phyloP scores from a whole-genome alignment of 2,888 invertebrate species.

The Lepidonotus clava region DNA sequence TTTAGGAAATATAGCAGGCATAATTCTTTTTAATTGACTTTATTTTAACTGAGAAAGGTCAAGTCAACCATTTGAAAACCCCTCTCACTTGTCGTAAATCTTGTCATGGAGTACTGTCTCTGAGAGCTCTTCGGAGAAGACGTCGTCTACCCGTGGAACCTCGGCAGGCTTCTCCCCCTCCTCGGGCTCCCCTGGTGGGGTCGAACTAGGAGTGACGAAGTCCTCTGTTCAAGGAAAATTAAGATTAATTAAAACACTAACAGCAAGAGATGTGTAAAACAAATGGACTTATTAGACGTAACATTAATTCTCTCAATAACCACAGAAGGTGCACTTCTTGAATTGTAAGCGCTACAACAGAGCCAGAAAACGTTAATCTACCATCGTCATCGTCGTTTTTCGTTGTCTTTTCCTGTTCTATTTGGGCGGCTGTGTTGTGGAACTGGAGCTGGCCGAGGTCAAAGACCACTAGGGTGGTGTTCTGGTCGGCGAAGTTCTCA shows the following conservation, averaged over 20 bases:
- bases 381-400: constrained; percentile 64
- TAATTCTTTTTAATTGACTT: too few relatives aligned
- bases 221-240: constrained; percentile 73
- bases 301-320: too few relatives aligned
- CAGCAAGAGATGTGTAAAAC: background rate
- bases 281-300: too few relatives aligned
- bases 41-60: too few relatives aligned
- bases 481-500: constrained; percentile 82
- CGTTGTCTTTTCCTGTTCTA: constrained; percentile 42
- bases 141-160: constrained; percentile 59
- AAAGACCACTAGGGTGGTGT: constrained; percentile 85
- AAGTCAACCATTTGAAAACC: background rate
- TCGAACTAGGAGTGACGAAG: constrained; percentile 81
- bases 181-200: constrained; percentile 75
- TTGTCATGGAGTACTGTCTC: constrained; percentile 83
- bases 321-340: too few relatives aligned
- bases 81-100: constrained; percentile 88
- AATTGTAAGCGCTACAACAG: background rate
- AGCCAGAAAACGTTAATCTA: constrained; percentile 49
- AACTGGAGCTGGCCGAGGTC: constrained; percentile 94
- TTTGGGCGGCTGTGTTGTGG: constrained; percentile 64
- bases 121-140: constrained; percentile 70
- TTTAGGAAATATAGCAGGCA: too few relatives aligned
- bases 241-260: background rate
- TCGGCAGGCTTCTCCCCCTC: constrained; percentile 62